Evolutionary conservation across 1,140 invertebrate genomes (phyloP), one percentile per base, ranked within the genome.

Genomic region (Phymorhynchus buccinoides): DNA sequence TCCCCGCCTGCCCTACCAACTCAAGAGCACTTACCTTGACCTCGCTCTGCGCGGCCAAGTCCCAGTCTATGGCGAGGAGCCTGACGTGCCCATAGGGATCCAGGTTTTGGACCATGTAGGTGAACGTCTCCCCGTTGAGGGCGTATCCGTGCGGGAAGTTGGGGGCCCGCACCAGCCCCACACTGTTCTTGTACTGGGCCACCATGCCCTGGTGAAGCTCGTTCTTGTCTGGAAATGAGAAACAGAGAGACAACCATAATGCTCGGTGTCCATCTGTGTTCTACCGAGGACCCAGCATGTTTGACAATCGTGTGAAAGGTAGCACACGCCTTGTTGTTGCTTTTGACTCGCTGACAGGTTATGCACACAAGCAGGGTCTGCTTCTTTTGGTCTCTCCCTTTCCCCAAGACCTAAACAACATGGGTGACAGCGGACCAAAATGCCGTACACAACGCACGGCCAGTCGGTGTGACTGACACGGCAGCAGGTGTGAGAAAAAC

Each of bases 121-220:
- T 90, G 84, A 91, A 92, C 0, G 89, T 90, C 85, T 92, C 91
- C 14, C 89, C 91, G 85, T 91, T 92, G 9, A 91, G 83, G 35
- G 90, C 91, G 80, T 92, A 92, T 0, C 91, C 89, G 48, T 89
- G 41, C 3, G 91, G 91, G 78, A 91, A 92, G 75, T 92, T 92
- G 77, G 91, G 91, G 3, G 91, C 91, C 44, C 80, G 88, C 1
- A 92, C 89, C 18, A 86, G 68, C 7, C 90, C 90, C 1, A 77
- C 84, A 44, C 78, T 85, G 18, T 87, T 86, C 66, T 86, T 88
- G 14, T 89, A 89, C 39, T 89, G 71, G 32, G 89, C 87, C 18
- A 91, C 89, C 1, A 88, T 87, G 3, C 90, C 90, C 68, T 87
- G 73, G 42, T 87, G 89, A 77, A 88, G 84, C 73, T 88, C 84